phyloP scores from a whole-genome alignment of 2,113 vertebrate species.

The Hemiscyllium ocellatum region DNA sequence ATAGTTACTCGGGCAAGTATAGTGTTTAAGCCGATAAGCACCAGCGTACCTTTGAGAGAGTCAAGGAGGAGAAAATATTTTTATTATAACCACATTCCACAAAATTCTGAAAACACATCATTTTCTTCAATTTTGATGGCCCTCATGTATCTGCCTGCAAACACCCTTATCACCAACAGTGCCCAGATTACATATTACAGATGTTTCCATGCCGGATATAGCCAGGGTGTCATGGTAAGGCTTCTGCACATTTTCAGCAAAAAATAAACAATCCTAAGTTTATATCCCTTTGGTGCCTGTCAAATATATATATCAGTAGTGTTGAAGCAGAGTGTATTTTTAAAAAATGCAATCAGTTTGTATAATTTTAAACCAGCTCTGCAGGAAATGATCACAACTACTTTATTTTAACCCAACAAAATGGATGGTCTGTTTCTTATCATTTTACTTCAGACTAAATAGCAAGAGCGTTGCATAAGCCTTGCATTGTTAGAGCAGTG shows the following conservation, averaged over 20 bases:
- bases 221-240: not conserved
- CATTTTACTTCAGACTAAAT: conserved; percentile 42
- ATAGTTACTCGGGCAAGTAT: not conserved
- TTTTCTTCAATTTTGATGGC: not conserved
- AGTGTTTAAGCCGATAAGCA: not conserved
- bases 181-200: not conserved
- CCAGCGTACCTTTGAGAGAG: not conserved
- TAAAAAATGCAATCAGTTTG: conserved; percentile 30
- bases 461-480: conserved; percentile 42
- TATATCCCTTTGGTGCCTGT: conserved; percentile 21
- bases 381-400: not conserved
- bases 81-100: not conserved
- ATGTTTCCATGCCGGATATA: not conserved
- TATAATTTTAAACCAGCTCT: conserved; percentile 29
- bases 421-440: conserved; percentile 40
- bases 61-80: not conserved
- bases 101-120: not conserved
- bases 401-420: conserved; percentile 22
- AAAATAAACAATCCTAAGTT: conserved; percentile 36
- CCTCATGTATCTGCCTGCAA: conserved; percentile 15
- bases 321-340: conserved; percentile 6
- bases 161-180: not conserved
- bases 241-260: not conserved
- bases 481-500: not conserved
- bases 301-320: conserved; percentile 13